Conservation (phyloP, 2,113 vertebrate genomes). For the Percopsis transmontana region DNA sequence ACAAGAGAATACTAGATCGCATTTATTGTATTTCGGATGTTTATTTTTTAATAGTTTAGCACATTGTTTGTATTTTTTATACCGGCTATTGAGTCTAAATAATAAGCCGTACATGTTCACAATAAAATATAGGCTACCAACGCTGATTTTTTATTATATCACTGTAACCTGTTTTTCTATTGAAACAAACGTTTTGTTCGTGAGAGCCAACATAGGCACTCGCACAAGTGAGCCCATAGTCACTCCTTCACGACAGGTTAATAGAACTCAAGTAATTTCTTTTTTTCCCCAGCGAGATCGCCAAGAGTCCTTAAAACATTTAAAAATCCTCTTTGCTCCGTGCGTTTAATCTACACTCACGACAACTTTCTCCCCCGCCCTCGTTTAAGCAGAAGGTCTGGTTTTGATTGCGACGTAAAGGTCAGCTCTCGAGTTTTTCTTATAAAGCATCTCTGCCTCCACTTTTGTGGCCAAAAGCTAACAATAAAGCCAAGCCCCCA, state of each 20-base stretch:
- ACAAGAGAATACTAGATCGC: too few species aligned
- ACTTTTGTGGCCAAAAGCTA: slow-evolving; percentile 55
- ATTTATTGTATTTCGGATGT: too few species aligned
- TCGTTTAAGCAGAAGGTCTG: slow-evolving; percentile 47
- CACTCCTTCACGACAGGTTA: slow-evolving; percentile 23
- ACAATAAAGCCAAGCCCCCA: slow-evolving; percentile 47
- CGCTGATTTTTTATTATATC: too few species aligned
- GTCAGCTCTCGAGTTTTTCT: slow-evolving; percentile 59
- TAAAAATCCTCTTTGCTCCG: background rate
- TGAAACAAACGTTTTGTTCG: too few species aligned
- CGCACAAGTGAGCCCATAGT: too few species aligned
- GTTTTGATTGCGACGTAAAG: slow-evolving; percentile 67
- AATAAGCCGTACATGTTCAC: too few species aligned
- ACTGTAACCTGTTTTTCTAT: too few species aligned
- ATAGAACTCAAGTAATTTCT: slow-evolving; percentile 10
- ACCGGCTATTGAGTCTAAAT: too few species aligned
- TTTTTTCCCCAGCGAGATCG: slow-evolving; percentile 8
- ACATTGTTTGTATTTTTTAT: too few species aligned
- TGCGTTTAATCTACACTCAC: background rate
- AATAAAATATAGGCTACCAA: too few species aligned
- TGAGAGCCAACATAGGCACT: too few species aligned
- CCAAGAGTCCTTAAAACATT: background rate
- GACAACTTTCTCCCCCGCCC: slow-evolving; percentile 25
- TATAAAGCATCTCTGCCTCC: slow-evolving; percentile 55
- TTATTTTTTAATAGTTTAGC: too few species aligned